phyloP scores from a whole-genome alignment of 1,140 invertebrate species.

The Oreohelix idahoensis region DNA sequence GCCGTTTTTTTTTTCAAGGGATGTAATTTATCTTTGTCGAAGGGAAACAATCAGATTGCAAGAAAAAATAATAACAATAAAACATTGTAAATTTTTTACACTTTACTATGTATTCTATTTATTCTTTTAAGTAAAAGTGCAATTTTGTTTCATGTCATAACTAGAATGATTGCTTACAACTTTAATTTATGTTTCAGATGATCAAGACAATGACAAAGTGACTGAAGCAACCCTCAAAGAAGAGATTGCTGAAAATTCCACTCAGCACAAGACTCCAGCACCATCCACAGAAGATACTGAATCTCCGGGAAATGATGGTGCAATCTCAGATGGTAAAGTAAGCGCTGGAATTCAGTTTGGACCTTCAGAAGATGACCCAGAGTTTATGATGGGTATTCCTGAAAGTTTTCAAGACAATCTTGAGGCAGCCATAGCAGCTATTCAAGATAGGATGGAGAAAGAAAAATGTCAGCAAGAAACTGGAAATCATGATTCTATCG shows the following conservation, averaged over 20 bases:
- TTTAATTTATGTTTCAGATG: background rate
- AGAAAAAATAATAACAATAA: too few species aligned
- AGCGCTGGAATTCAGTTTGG: too few species aligned
- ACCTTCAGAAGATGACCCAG: background rate
- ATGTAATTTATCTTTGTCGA: too few species aligned
- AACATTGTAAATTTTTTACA: background rate
- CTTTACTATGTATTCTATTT: background rate
- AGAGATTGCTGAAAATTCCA: background rate
- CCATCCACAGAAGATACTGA: background rate
- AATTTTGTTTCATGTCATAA: background rate
- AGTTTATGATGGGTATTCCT: background rate
- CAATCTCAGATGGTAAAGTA: background rate
- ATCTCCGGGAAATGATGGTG: background rate
- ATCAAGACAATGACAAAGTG: too few species aligned
- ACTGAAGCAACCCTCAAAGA: background rate
- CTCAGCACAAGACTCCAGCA: background rate
- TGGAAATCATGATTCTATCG: background rate
- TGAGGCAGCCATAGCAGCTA: background rate
- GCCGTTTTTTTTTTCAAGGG: too few species aligned
- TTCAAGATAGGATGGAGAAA: background rate
- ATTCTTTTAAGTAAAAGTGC: background rate
- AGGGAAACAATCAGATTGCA: too few species aligned
- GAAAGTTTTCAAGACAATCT: background rate
- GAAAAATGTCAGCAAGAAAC: background rate
- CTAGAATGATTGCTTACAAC: background rate